These are phyloP conservation scores for Melipona quadrifasciata DNA, from an alignment of 1,140 invertebrate species.

Conservation along the genomic window DNA sequence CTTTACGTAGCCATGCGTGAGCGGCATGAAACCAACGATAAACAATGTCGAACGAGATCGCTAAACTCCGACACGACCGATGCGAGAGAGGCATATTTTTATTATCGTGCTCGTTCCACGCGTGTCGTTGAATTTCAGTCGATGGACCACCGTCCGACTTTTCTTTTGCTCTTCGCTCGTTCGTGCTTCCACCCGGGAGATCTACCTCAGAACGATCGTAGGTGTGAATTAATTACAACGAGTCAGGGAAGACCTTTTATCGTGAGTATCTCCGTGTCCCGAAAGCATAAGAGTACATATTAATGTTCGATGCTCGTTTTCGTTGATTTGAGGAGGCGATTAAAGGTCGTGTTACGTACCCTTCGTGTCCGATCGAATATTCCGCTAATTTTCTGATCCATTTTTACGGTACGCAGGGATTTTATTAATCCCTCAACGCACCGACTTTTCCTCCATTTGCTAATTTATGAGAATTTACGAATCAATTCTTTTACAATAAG, in stretches of 20 bases:
- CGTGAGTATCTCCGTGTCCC: constrained; percentile 2
- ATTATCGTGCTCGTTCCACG: background rate
- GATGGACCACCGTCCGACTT: constrained; percentile 1
- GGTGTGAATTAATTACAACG: constrained; percentile 43
- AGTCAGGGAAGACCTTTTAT: background rate
- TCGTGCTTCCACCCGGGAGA: background rate
- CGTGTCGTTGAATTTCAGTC: background rate
- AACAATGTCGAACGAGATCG: constrained; percentile 57
- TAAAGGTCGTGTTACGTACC: constrained; percentile 43
- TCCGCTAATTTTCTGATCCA: background rate
- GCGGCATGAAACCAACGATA: constrained; percentile 38
- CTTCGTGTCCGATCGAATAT: background rate
- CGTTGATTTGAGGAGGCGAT: constrained; percentile 35
- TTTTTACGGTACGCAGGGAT: background rate
- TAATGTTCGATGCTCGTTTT: constrained; percentile 29
- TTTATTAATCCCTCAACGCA: background rate
- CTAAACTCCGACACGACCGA: background rate
- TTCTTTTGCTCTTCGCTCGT: background rate
- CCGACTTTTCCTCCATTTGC: background rate
- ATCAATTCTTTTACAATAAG: background rate
- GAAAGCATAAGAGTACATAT: constrained; percentile 21
- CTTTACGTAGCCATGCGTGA: background rate
- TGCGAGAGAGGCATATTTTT: constrained; percentile 14
- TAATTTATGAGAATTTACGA: background rate
- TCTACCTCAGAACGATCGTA: constrained; percentile 6